Percentiles rank a stretch among this genome's conserved stretches.
phyloP scores from a whole-genome alignment of 1,140 invertebrate species.

The Oreohelix idahoensis region DNA sequence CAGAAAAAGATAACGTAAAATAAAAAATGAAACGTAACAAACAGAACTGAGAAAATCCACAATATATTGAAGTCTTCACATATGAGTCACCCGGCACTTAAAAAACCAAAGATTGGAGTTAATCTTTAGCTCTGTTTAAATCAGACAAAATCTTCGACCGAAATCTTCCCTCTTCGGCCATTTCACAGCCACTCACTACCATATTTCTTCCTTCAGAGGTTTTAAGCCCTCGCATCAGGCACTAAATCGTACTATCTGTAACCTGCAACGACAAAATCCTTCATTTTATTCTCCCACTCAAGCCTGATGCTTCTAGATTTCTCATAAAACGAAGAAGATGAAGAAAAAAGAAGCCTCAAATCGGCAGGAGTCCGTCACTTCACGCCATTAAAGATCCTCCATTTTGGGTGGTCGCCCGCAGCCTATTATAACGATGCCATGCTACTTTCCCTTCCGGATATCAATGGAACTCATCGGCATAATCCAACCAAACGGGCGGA shows the following conservation, averaged over 20 bases:
- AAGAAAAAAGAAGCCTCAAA: neutral
- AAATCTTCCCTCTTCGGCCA: neutral
- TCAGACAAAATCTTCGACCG: neutral
- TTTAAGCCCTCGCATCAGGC: neutral
- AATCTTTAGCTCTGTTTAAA: neutral
- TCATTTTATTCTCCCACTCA: neutral
- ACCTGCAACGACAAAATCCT: neutral
- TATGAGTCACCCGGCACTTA: too few species aligned
- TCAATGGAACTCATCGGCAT: slow-evolving; percentile 9
- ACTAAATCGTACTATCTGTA: slow-evolving; percentile 1
- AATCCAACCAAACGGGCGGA: neutral
- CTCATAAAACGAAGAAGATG: neutral
- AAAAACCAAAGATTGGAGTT: neutral
- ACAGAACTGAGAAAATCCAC: too few species aligned
- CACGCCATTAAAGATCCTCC: neutral
- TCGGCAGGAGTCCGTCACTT: neutral
- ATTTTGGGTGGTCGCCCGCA: neutral
- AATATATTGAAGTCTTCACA: too few species aligned
- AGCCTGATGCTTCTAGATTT: neutral
- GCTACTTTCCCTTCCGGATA: neutral
- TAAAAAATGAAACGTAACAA: too few species aligned
- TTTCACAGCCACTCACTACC: neutral
- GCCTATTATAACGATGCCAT: neutral
- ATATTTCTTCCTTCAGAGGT: neutral
- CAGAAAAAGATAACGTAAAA: too few species aligned